Percentiles rank a stretch among this genome's conserved stretches.
phyloP scores from a whole-genome alignment of 2,888 invertebrate genomes.

The Drosophila limbata region DNA sequence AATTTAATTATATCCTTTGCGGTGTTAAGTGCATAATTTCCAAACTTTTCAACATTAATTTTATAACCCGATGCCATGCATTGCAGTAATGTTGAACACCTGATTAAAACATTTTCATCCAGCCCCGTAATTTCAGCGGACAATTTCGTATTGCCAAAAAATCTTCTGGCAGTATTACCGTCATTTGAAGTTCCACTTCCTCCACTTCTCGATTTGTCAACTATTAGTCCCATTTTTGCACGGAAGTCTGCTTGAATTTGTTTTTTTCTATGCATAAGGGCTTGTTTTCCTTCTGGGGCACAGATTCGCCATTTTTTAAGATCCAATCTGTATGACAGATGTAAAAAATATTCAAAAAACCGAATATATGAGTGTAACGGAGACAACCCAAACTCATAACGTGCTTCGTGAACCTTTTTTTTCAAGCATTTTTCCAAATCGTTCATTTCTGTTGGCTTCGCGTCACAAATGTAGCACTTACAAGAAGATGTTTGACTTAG shows the following conservation, averaged over 20 bases:
- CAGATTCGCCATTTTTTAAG: conserved; percentile 7
- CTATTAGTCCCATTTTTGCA: background rate
- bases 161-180: conserved; percentile 9
- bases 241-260: conserved; percentile 1
- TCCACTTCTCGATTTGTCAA: conserved; percentile 8
- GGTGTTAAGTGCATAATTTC: background rate
- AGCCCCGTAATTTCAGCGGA: background rate
- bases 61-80: conserved; percentile 23
- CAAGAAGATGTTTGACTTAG: conserved; percentile 2
- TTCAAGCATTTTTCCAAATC: conserved; percentile 10
- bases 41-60: conserved; percentile 2
- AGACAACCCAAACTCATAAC: conserved; percentile 1
- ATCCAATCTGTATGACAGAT: background rate
- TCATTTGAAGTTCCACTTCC: conserved; percentile 15
- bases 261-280: background rate
- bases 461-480: conserved; percentile 20
- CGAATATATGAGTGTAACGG: conserved; percentile 8
- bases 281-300: background rate
- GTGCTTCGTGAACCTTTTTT: conserved; percentile 9
- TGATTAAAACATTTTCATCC: conserved; percentile 4
- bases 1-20: background rate
- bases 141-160: conserved; percentile 9
- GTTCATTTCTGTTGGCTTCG: conserved; percentile 25
- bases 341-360: conserved; percentile 6
- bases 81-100: conserved; percentile 21